Evolutionary conservation across 2,888 invertebrate genomes (phyloP).

Genomic region (Apamea epomidion): DNA sequence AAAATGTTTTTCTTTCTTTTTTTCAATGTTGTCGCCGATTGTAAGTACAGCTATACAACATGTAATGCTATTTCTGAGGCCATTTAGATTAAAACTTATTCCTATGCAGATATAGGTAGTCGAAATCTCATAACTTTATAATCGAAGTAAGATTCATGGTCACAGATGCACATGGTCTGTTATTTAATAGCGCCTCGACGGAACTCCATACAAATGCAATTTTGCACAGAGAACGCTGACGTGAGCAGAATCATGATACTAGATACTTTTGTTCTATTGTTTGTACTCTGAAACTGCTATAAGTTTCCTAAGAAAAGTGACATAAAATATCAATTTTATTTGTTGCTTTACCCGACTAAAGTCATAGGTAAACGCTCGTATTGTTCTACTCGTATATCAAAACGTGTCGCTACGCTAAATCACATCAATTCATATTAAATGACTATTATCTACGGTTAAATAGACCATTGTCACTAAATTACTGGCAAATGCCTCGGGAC

Average conservation of each 20-base stretch:
- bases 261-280: slow-evolving; percentile 47
- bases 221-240: slow-evolving; percentile 56
- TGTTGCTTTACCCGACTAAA: slow-evolving; percentile 7
- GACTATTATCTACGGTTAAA: slow-evolving; percentile 68
- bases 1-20: background rate
- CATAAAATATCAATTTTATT: slow-evolving; percentile 34
- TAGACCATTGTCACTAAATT: slow-evolving; percentile 75
- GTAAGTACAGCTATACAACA: background rate
- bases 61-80: background rate
- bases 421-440: slow-evolving; percentile 65
- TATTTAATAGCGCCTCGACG: slow-evolving; percentile 50
- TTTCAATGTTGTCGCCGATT: background rate
- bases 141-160: slow-evolving; percentile 35
- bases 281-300: slow-evolving; percentile 34
- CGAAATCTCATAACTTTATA: slow-evolving; percentile 29
- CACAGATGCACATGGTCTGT: slow-evolving; percentile 46
- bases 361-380: slow-evolving; percentile 3
- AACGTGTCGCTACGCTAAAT: slow-evolving; percentile 59
- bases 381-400: slow-evolving; percentile 33
- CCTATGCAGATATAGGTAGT: background rate
- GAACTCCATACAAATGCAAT: slow-evolving; percentile 63
- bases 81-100: slow-evolving; percentile 1
- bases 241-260: slow-evolving; percentile 55
- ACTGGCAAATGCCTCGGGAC: slow-evolving; percentile 73
- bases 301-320: slow-evolving; percentile 34